Evolutionary conservation across 1,140 invertebrate species (phyloP), one percentile per base, ranked within the genome.

Genomic region (Bombus soroeensis): DNA sequence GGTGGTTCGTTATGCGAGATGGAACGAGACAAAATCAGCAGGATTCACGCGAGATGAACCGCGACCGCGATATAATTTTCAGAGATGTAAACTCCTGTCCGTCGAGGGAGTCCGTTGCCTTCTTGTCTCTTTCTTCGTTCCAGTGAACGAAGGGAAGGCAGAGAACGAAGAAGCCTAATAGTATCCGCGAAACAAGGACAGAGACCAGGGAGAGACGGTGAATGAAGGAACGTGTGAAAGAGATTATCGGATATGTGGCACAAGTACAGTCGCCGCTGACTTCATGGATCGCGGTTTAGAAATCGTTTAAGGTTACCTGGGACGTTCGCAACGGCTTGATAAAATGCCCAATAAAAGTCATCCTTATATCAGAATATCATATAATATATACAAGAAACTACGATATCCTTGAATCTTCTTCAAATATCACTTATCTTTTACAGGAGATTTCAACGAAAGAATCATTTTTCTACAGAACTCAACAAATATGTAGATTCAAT

Each of bases 221-320:
- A 89, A 89, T 89, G 88, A 89, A 89, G 75, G 78, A 86, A 68
- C 84, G 85, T 83, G 75, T 89, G 84, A 85, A 85, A 85, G 83
- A 85, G 83, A 85, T 85, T 85, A 85, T 80, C 83, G 77, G 83
- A 80, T 85, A 85, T 85, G 83, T 85, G 68, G 77, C 77, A 85
- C 76, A 85, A 85, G 68, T 80, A 85, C 83, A 32, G 32, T 72
- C 41, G 53, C 32, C 57, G 62, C 13, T 83, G 41, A 79, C 83
- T 71, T 72, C 41, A 37, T 39, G 32, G 37, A 10, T 62, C 82
- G 82, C 47, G 47, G 82, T 71, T 84, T 84, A 79, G 82, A 79
- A 84, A 84, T 41, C 66, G 75, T 57, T 79, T 59, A 47, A 76
- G 10, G 59, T 76, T 76, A 47, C 62, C 28, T 15, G 41, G 15